Conservation (phyloP, 2,113 vertebrate genomes). For the Spea bombifrons region DNA sequence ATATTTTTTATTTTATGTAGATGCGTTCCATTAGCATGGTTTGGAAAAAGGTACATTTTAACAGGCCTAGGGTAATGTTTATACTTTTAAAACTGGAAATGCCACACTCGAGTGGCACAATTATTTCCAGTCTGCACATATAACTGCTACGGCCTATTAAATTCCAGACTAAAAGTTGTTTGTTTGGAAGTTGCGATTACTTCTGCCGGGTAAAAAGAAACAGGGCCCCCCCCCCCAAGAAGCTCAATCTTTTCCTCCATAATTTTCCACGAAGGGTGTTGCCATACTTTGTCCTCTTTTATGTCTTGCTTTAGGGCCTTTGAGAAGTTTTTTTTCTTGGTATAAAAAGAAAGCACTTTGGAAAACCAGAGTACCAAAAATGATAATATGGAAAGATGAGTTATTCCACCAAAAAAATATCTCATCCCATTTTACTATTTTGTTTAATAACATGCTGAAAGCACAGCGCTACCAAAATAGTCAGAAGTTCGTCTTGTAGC, state of each 20-base stretch:
- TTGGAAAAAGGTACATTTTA: background rate
- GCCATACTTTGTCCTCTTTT: background rate
- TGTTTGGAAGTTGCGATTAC: background rate
- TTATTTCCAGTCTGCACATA: conserved; percentile 10
- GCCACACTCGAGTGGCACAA: conserved; percentile 3
- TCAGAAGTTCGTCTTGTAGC: no score
- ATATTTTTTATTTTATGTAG: conserved; percentile 1
- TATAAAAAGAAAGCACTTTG: no score
- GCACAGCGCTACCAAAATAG: no score
- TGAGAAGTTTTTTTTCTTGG: no score
- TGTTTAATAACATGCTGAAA: no score
- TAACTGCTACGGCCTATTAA: conserved; percentile 15
- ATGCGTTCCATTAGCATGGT: background rate
- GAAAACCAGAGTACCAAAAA: no score
- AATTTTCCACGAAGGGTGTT: background rate
- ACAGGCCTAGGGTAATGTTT: background rate
- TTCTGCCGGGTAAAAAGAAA: background rate
- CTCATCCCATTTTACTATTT: no score
- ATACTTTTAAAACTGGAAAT: conserved; percentile 19
- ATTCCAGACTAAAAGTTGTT: conserved; percentile 1
- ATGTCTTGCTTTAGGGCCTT: no score
- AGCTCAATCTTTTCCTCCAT: background rate
- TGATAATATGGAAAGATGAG: no score
- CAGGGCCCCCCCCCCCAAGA: background rate
- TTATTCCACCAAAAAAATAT: no score